Evolutionary conservation across 2,888 invertebrate species (phyloP), one percentile per base, ranked within the genome.

Genomic region (Thymelicus sylvestris): DNA sequence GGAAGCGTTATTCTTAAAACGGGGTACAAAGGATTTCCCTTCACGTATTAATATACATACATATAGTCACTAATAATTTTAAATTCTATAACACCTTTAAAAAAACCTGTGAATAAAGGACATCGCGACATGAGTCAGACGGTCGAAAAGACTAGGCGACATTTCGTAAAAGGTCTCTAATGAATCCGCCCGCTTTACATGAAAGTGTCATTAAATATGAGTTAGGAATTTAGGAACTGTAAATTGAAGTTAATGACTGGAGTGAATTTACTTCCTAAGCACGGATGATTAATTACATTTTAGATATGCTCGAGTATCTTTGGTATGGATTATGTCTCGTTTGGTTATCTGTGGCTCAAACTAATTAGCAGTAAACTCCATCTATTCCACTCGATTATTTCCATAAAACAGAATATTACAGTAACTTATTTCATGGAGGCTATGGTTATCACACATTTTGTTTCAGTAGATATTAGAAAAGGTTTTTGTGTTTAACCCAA

Each of bases 201-300:
- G 52, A 71, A 71, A 71, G 70, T 66, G 70, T 71, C 66, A 61
- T 71, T 66, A 66, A 71, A 61, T 69, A 66, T 71, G 66, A 66
- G 61, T 61, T 61, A 66, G 66, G 60, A 71, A 66, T 66, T 66
- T 71, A 44, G 52, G 52, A 41, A 70, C 31, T 64, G 65, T 61
- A 60, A 44, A 50, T 65, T 66, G 60, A 66, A 66, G 60, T 64
- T 48, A 70, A 65, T 60, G 69, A 39, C 41, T 47, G 38, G 60
- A 70, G 24, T 65, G 12, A 70, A 65, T 70, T 69, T 61, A 19
- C 50, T 64, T 64, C 57, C 31, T 39, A 66, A 47, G 7, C 19
- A 7, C 13, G 12, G 31, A 38, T 57, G 57, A 57, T 57, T 57
- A 38, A 57, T 57, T 57, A 57, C 5, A 19, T 52, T 52, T 52